phyloP scores from a whole-genome alignment of 2,888 invertebrate genomes.

The Calameuta filiformis region DNA sequence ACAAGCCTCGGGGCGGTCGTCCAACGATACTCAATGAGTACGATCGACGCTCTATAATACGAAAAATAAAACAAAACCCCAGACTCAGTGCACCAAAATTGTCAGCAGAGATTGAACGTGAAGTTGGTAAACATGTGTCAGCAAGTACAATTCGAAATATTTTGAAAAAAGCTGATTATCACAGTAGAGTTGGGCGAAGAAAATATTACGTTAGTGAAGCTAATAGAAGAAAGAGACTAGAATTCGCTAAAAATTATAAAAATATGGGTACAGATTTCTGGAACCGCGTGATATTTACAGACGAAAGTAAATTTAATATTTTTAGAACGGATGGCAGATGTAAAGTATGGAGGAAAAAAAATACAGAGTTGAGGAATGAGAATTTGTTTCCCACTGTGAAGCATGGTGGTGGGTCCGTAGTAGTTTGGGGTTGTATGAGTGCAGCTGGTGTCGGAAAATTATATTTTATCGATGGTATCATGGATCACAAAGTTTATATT shows the following conservation, averaged over 20 bases:
- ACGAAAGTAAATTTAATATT: slow-evolving; percentile 40
- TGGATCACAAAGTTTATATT: slow-evolving; percentile 27
- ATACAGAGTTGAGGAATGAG: slow-evolving; percentile 28
- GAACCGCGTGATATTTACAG: slow-evolving; percentile 37
- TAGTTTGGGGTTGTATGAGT: slow-evolving; percentile 41
- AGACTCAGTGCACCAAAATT: too few species aligned
- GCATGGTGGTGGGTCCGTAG: slow-evolving; percentile 43
- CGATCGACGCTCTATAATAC: too few species aligned
- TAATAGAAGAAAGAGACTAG: slow-evolving; percentile 2
- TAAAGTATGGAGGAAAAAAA: slow-evolving; percentile 32
- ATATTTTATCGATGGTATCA: slow-evolving; percentile 17
- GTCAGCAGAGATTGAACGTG: too few species aligned
- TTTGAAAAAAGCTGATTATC: not conserved
- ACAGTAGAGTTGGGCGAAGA: slow-evolving; percentile 3
- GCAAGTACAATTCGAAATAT: too few species aligned
- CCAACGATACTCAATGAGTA: too few species aligned
- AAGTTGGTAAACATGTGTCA: too few species aligned
- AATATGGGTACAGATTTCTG: slow-evolving; percentile 22
- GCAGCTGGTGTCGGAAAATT: slow-evolving; percentile 34
- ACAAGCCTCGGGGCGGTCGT: too few species aligned
- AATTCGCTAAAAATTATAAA: slow-evolving; percentile 12
- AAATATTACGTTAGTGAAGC: not conserved
- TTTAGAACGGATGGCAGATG: slow-evolving; percentile 25
- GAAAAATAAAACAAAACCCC: too few species aligned
- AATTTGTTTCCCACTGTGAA: slow-evolving; percentile 39